Percentiles rank a stretch among this genome's conserved stretches.
Conservation (phyloP, 2,113 vertebrate species). For the Sula dactylatra region DNA sequence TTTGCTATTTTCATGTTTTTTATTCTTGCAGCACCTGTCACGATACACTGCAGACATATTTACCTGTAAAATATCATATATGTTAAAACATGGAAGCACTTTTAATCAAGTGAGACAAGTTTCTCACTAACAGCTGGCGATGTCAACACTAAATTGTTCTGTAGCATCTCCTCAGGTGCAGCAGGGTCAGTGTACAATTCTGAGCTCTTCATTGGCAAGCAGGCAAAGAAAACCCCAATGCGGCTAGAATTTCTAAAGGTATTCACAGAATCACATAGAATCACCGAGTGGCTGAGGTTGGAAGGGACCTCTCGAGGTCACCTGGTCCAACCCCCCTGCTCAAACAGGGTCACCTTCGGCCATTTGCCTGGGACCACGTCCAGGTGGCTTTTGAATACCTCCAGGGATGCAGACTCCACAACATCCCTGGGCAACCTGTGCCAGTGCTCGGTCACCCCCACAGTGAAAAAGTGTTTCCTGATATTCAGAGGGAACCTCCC, state of each 20-base stretch:
- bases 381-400: background rate
- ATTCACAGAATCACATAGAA: background rate
- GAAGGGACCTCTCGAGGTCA: background rate
- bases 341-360: background rate
- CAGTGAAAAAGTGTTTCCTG: background rate
- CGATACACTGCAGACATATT: constrained; percentile 26
- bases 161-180: background rate
- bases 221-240: background rate
- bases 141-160: background rate
- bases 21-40: constrained; percentile 48
- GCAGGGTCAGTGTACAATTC: background rate
- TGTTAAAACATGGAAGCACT: background rate
- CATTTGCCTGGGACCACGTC: rapidly evolving
- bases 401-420: background rate
- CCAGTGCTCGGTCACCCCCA: background rate
- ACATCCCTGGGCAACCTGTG: background rate
- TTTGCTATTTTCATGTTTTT: background rate
- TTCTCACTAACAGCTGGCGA: background rate
- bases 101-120: background rate
- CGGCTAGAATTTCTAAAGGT: background rate
- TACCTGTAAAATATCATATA: constrained; percentile 49
- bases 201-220: background rate
- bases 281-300: background rate
- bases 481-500: background rate
- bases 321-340: background rate